Evolutionary conservation across 2,797 vertebrate species (phyloP).

Genomic region (Acanthurus leucopareius): DNA sequence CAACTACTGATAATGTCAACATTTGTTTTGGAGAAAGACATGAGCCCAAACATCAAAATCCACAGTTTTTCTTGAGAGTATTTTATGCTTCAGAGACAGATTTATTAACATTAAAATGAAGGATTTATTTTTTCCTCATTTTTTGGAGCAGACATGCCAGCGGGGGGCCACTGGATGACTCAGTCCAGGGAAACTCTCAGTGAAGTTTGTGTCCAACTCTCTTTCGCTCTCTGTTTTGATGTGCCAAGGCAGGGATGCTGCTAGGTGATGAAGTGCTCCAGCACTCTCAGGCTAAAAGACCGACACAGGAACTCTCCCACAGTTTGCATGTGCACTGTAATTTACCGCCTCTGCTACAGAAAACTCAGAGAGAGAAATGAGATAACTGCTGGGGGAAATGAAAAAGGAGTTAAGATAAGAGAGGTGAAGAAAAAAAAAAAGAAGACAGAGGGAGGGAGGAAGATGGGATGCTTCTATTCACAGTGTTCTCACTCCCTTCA

Average conservation of each 20-base stretch:
- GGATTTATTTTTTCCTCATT: slow-evolving; percentile 53
- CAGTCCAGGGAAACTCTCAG: slow-evolving; percentile 48
- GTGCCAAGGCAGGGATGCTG: slow-evolving; percentile 53
- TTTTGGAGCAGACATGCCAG: slow-evolving; percentile 45
- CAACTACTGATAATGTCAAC: slow-evolving; percentile 16
- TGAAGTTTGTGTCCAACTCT: slow-evolving; percentile 45
- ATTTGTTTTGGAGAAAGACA: slow-evolving; percentile 29
- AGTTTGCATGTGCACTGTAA: slow-evolving; percentile 27
- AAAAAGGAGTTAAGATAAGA: slow-evolving; percentile 53
- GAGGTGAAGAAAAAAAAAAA: slow-evolving; percentile 29
- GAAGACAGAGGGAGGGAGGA: slow-evolving; percentile 29
- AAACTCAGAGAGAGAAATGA: slow-evolving; percentile 27
- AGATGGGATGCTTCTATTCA: slow-evolving; percentile 53
- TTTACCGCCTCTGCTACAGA: slow-evolving; percentile 36
- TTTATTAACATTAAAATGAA: slow-evolving; percentile 64
- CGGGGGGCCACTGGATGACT: slow-evolving; percentile 37
- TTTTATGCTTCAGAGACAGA: slow-evolving; percentile 64
- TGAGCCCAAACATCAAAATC: slow-evolving; percentile 39
- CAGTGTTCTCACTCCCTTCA: slow-evolving; percentile 58
- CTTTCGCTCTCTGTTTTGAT: slow-evolving; percentile 12
- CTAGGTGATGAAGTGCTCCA: slow-evolving; percentile 58
- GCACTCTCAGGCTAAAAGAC: slow-evolving; percentile 24
- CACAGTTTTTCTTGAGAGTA: slow-evolving; percentile 28
- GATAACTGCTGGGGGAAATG: slow-evolving; percentile 24
- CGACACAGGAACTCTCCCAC: slow-evolving; percentile 46